Evolutionary conservation across 2,797 vertebrate genomes (phyloP).

Genomic region (Brotula barbata): DNA sequence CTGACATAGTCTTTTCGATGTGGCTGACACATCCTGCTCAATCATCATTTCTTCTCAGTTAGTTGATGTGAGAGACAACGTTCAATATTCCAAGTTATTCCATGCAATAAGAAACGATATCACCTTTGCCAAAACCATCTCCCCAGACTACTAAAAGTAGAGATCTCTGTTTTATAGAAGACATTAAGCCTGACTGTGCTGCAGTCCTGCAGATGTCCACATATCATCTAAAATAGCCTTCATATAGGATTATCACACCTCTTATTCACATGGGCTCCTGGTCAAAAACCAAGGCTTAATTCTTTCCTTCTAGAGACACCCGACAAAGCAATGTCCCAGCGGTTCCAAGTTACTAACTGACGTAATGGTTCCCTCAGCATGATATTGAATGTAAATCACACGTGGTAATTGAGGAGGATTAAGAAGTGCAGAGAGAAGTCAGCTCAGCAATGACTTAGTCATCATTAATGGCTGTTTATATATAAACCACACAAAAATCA

Average conservation of each 20-base stretch:
- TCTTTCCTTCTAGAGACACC: constrained; percentile 9
- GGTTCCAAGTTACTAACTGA: constrained; percentile 7
- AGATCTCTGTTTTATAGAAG: constrained; percentile 29
- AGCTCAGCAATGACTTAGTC: not conserved
- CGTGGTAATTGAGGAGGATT: not conserved
- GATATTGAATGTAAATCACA: not conserved
- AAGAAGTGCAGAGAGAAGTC: not conserved
- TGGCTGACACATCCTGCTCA: constrained; percentile 9
- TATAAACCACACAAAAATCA: no score
- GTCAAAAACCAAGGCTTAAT: not conserved
- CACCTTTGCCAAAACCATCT: constrained; percentile 9
- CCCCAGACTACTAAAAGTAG: constrained; percentile 29
- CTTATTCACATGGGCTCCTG: not conserved
- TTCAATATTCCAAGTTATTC: constrained; percentile 20
- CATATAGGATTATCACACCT: not conserved
- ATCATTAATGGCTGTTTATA: no score
- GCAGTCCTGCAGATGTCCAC: not conserved
- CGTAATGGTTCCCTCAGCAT: constrained; percentile 31
- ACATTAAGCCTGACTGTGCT: not conserved
- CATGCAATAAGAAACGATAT: constrained; percentile 22
- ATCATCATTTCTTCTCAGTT: constrained; percentile 17
- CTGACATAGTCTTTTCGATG: not conserved
- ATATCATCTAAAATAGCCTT: constrained; percentile 8
- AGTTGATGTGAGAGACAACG: constrained; percentile 8
- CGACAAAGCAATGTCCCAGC: constrained; percentile 8